Evolutionary conservation across 2,888 invertebrate genomes (phyloP).

Genomic region (Agrotis exclamationis): DNA sequence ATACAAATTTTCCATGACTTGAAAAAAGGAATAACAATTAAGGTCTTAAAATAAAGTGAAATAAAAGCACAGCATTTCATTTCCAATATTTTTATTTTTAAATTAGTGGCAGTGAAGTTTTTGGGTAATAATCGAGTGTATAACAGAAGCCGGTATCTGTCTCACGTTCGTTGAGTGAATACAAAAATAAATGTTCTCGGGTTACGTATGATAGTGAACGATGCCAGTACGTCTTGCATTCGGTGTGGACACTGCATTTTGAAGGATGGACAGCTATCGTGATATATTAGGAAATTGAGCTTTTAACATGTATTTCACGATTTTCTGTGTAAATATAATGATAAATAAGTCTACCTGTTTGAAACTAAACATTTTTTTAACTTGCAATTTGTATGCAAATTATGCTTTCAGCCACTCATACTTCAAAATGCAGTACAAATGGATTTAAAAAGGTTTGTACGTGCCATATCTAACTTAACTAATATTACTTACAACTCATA

Average conservation of each 20-base stretch:
- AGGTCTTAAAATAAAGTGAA: conserved; percentile 4
- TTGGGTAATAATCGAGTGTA: conserved; percentile 83
- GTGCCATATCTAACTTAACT: conserved; percentile 67
- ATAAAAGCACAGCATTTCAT: conserved; percentile 69
- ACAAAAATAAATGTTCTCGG: conserved; percentile 77
- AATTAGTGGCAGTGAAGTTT: conserved; percentile 91
- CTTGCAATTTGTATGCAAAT: not conserved
- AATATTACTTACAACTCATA: conserved; percentile 63
- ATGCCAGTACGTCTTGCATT: conserved; percentile 45
- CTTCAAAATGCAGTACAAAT: conserved; percentile 62
- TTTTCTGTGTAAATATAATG: not conserved
- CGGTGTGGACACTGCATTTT: conserved; percentile 47
- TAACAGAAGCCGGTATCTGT: conserved; percentile 84
- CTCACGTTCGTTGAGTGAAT: conserved; percentile 76
- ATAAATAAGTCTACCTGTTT: not conserved
- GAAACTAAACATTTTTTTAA: not conserved
- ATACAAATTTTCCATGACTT: not conserved
- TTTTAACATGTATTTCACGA: not conserved
- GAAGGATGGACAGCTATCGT: conserved; percentile 39
- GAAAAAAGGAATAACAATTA: not conserved
- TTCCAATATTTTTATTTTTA: conserved; percentile 91
- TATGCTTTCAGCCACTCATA: conserved; percentile 26
- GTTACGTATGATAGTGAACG: conserved; percentile 55
- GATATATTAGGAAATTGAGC: conserved; percentile 2
- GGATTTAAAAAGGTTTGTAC: conserved; percentile 60